Evolutionary conservation across 2,888 invertebrate genomes (phyloP), one percentile per base, ranked within the genome.

Genomic region (Drosophila mimica): DNA sequence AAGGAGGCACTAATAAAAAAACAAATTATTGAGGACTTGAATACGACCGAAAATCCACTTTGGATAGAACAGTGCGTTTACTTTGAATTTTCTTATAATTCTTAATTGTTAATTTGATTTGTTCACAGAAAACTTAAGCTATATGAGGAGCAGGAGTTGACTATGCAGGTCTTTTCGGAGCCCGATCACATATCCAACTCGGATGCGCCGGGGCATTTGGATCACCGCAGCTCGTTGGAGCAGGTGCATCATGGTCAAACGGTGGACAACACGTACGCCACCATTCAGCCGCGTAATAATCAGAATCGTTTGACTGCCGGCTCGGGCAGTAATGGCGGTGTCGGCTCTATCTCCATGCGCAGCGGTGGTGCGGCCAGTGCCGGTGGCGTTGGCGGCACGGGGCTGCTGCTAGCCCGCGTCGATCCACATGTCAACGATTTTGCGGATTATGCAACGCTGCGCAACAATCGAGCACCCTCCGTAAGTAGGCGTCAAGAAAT

Each of bases 131-230:
- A 98, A 94, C 93, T 98, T 33, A 95, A 98, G 91, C 95, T 97
- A 0, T 98, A 98, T 83, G 98, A 98, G 93, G 98, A 98, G 85
- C 98, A 98, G 93, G 98, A 98, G 93, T 94, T 98, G 65, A 98
- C 97, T 36, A 98, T 98, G 98, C 97, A 98, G 93, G 98, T 98
- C 28, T 97, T 98, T 91, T 96, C 96, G 79, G 96, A 96, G 90
- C 95, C 96, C 15, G 96, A 96, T 92, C 92, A 92, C 52, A 92
- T 92, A 46, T 92, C 92, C n/a, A 92, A 89, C 62, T 91, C 92
- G 25, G 93, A 93, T 76, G 88, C 91, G n/a, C 92, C 92, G 48
- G 93, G 90, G 38, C 92, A 92, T 69, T 72, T 93, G 69, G 93
- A 93, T 64, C 90, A 92, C 77, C 90, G 93, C 53, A 91, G 91